Conservation (phyloP, 2,888 invertebrate genomes). For the Idaea biselata region DNA sequence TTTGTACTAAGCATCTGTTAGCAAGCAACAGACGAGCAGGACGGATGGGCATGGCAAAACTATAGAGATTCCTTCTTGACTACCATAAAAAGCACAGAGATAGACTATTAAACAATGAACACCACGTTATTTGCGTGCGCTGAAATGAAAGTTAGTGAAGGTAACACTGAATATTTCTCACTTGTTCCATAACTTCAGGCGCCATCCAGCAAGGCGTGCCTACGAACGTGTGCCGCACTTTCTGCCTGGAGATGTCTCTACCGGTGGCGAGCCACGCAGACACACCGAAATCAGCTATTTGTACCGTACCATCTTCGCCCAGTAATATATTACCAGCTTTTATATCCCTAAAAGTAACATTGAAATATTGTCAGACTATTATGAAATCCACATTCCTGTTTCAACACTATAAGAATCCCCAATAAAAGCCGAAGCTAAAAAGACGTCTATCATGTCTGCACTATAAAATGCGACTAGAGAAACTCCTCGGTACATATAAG, state of each 20-base stretch:
- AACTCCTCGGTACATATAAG: too few species aligned
- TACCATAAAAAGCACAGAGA: not conserved
- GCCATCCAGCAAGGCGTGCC: constrained; percentile 99
- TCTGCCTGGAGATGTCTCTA: constrained; percentile 94
- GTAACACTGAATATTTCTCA: constrained; percentile 50
- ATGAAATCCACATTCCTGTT: constrained; percentile 4
- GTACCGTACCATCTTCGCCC: constrained; percentile 97
- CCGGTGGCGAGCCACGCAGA: constrained; percentile 98
- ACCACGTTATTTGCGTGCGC: not conserved
- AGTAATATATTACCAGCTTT: constrained; percentile 99
- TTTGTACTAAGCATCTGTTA: too few species aligned
- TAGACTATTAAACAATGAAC: not conserved
- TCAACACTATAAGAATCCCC: not conserved
- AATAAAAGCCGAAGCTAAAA: not conserved
- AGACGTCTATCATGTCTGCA: too few species aligned
- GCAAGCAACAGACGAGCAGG: too few species aligned
- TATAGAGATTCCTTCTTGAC: too few species aligned
- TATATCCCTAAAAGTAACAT: constrained; percentile 86
- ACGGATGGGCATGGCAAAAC: too few species aligned
- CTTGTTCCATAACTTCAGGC: constrained; percentile 99
- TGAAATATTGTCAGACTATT: not conserved
- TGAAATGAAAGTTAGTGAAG: not conserved
- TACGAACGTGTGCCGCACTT: constrained; percentile 98
- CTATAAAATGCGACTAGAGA: too few species aligned
- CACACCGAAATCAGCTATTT: constrained; percentile 99